Conservation (phyloP, 2,113 vertebrate genomes). For the Heterotilapia buettikoferi region DNA sequence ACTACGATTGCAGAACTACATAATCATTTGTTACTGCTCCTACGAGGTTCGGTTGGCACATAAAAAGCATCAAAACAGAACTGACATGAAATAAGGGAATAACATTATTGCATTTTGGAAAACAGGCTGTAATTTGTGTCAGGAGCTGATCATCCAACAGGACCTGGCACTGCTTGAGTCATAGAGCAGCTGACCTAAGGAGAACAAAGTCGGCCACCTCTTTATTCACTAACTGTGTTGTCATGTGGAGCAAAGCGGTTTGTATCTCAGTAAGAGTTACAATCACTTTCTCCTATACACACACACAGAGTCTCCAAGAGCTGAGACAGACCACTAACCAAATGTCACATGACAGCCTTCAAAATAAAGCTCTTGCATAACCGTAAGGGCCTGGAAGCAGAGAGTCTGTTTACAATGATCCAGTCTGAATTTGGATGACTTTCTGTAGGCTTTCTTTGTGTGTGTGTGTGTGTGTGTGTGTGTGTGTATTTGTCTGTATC, state of each 20-base stretch:
- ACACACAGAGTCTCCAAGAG: not conserved
- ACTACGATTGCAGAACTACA: not conserved
- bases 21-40: not conserved
- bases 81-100: not conserved
- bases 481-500: not conserved
- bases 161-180: not conserved
- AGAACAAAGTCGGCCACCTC: not conserved
- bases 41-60: not conserved
- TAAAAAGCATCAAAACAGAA: not conserved
- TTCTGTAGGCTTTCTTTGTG: not conserved
- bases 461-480: not conserved
- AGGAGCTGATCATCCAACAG: not conserved
- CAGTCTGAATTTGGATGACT: conserved; percentile 34
- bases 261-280: not conserved
- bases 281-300: not conserved
- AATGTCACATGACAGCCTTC: conserved; percentile 53
- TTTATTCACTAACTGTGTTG: not conserved
- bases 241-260: conserved; percentile 5
- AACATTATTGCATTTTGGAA: not conserved
- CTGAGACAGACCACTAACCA: conserved; percentile 27
- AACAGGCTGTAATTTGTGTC: not conserved
- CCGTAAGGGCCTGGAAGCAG: conserved; percentile 20
- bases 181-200: not conserved
- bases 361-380: conserved; percentile 60
- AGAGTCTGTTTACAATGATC: conserved; percentile 36